These are phyloP conservation scores for Hippocampus barbouri DNA, from an alignment of 2,113 vertebrate species.

Conservation along the genomic window DNA sequence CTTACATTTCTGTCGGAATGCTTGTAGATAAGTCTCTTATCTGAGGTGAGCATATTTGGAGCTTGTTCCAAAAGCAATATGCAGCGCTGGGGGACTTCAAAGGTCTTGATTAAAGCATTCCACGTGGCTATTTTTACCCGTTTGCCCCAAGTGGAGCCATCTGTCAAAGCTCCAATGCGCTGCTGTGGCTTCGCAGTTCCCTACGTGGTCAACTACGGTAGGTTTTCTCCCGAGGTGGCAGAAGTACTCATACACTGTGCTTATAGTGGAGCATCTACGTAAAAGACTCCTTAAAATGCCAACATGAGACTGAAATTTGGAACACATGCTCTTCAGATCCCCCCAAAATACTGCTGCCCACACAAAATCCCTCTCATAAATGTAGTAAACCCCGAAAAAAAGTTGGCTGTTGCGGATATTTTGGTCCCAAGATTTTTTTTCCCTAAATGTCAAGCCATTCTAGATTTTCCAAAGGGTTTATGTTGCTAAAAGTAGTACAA, in stretches of 20 bases:
- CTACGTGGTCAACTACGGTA: background rate
- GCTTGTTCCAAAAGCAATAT: slow-evolving; percentile 60
- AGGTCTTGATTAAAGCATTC: slow-evolving; percentile 73
- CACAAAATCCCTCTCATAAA: background rate
- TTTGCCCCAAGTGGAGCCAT: slow-evolving; percentile 54
- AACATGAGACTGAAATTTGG: background rate
- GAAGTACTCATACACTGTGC: background rate
- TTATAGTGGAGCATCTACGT: background rate
- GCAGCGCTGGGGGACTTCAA: slow-evolving; percentile 47
- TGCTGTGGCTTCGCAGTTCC: slow-evolving; percentile 1
- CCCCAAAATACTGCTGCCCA: too few relatives aligned
- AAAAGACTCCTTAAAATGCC: background rate
- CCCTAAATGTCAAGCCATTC: slow-evolving; percentile 26
- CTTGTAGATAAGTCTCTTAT: slow-evolving; percentile 58
- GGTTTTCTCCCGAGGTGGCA: background rate
- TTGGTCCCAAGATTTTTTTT: too few relatives aligned
- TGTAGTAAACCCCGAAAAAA: background rate
- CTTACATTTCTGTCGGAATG: slow-evolving; percentile 44
- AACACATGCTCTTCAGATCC: too few relatives aligned
- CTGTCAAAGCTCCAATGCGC: slow-evolving; percentile 24
- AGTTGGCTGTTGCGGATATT: too few relatives aligned
- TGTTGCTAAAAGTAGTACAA: slow-evolving; percentile 1
- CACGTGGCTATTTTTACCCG: slow-evolving; percentile 62
- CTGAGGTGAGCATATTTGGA: slow-evolving; percentile 50
- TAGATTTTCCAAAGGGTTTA: slow-evolving; percentile 12